Evolutionary conservation across 2,797 vertebrate species (phyloP), one percentile per base, ranked within the genome.

Genomic region (Chelon auratus): DNA sequence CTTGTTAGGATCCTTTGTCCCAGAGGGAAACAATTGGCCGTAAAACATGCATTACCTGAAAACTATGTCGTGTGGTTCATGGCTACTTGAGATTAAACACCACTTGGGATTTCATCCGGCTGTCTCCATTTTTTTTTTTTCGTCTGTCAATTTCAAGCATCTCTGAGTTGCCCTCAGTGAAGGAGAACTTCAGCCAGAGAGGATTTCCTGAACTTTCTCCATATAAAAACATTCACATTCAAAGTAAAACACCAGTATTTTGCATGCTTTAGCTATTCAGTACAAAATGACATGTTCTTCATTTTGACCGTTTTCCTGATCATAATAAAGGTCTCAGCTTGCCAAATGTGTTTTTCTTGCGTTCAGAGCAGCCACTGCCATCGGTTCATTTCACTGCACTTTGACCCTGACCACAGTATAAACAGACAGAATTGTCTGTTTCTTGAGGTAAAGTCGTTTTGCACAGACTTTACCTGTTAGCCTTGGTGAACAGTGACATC

Each of bases 401-500:
- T 3, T 47, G 17, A 9, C 17, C 42, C 4, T 43, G 42, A 18
- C 17, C n/a, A 47, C 45, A 47, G 1, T 10, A 9, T 18, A 17
- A 47, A 7, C 14, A 43, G 42, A 43, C 42, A 8, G 5, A 33
- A 33, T 33, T 33, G 30, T 33, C 30, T 40, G 10, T 40, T 40
- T 13, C 9, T 7, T 11, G 39, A 11, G 12, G 2, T 13, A 13
- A 1, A 0, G 39, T 13, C 0, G 39, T 13, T 40, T 10, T 13
- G 39, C 13, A 40, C 39, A 40, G 39, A 40, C 39, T 11, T 22
- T 13, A 4, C 8, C 9, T 13, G n/a, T 9, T 50, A 22, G 3
- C 18, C 47, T 62, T 45, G 42, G 62, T 48, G 15, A 64, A 67
- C 45, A 72, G 22, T 12, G 76, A 54, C 81, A 69, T 56, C 70